Conservation (phyloP, 2,113 vertebrate species). For the Anarhynchus alexandrinus region DNA sequence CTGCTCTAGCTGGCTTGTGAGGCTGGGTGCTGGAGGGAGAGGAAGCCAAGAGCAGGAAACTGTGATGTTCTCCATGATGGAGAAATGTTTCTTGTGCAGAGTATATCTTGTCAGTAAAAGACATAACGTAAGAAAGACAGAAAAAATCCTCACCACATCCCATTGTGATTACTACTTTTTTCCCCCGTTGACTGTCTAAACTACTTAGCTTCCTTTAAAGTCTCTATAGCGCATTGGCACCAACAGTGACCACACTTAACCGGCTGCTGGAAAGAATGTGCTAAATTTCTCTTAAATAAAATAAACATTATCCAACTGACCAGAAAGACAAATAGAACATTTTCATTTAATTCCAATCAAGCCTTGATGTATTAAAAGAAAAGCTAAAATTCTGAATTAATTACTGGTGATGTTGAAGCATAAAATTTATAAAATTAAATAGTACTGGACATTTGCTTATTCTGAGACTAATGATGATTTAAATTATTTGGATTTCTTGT, state of each 20-base stretch:
- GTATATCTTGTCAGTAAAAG: neutral
- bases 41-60: neutral
- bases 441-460: neutral
- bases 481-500: neutral
- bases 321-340: neutral
- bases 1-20: neutral
- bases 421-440: neutral
- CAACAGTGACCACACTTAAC: neutral
- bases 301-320: neutral
- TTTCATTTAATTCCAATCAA: neutral
- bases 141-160: neutral
- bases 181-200: neutral
- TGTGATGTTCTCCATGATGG: neutral
- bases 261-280: neutral
- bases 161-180: neutral
- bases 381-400: neutral
- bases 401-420: neutral
- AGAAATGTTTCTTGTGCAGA: neutral
- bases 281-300: neutral
- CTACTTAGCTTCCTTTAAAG: neutral
- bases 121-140: neutral
- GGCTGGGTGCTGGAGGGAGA: neutral
- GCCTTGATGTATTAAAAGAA: neutral
- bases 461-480: neutral
- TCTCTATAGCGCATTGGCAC: neutral